These are phyloP conservation scores for Psittacula cyanocephala DNA, from an alignment of 2,113 vertebrate genomes.

Conservation along the genomic window DNA sequence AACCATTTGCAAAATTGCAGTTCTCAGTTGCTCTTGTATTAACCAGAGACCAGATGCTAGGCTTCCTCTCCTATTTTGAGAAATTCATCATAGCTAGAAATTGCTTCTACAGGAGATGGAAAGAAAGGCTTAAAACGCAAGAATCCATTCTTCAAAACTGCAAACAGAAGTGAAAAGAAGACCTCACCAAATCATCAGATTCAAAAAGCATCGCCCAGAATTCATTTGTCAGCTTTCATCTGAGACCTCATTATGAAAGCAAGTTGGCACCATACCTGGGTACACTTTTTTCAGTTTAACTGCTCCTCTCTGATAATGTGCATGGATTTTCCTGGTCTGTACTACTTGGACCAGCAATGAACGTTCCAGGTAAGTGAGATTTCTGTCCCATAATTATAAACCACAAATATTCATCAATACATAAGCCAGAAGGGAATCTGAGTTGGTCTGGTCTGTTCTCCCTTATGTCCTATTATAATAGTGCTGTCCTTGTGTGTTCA, in stretches of 20 bases:
- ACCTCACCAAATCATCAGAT: neutral
- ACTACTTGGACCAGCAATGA: neutral
- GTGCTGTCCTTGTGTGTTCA: neutral
- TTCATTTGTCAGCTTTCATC: neutral
- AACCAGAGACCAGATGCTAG: neutral
- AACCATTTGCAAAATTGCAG: neutral
- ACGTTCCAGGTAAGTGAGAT: neutral
- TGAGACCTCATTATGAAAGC: neutral
- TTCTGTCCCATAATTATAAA: neutral
- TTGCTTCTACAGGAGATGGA: neutral
- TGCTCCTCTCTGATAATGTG: neutral
- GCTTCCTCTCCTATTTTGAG: neutral
- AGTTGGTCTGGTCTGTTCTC: neutral
- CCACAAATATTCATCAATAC: neutral
- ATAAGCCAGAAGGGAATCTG: neutral
- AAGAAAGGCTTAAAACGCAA: neutral
- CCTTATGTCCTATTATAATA: neutral
- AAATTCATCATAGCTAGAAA: neutral
- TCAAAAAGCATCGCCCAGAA: neutral
- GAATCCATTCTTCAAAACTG: neutral
- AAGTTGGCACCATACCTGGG: neutral
- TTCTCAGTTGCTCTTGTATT: neutral
- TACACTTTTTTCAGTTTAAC: neutral
- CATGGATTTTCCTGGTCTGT: neutral
- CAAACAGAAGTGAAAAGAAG: neutral